Evolutionary conservation across 2,113 vertebrate species (phyloP), one percentile per base, ranked within the genome.

Genomic region (Rissa tridactyla): DNA sequence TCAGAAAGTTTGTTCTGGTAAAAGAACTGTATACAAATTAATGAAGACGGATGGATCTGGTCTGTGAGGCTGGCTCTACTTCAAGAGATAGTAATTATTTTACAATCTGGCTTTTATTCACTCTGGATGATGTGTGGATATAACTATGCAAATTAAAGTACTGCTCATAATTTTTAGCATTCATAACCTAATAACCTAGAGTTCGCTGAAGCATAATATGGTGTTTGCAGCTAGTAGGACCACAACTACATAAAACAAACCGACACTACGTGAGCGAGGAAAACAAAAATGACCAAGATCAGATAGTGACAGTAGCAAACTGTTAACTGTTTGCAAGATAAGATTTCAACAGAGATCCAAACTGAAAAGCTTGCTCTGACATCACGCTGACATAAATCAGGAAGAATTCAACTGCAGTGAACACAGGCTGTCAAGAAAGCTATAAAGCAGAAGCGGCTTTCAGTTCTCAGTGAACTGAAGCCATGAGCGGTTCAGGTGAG

Each of bases 51-150:
- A 98, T 95, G 97, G 96, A 93, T 97, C 96, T 93, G 83, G 95
- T 95, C 95, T 97, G 93, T 68, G 78, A 73, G 82, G 88, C 96
- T 98, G 98, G 98, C 98, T 98, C 86, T 72, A 60, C 88, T 97
- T 98, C 98, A 98, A 98, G 96, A 97, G 96, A 97, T 98, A 96
- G 96, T 96, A 98, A 98, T 98, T 98, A 98, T 98, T 98, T 98
- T 97, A 98, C 97, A 98, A 97, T 98, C 97, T 98, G 98, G 97
- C 96, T 98, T 98, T 98, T 97, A 98, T 98, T 98, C 98, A 93
- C 75, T 64, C 96, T 92, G 95, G 95, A 96, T 97, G 96, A 98
- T 98, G 97, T 97, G 97, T 97, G 96, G 96, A 96, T 97, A 85
- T 88, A 98, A 93, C 96, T 96, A 97, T 97, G 97, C 88, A 96